Conservation (phyloP, 1,140 invertebrate species). For the Babylonia areolata region DNA sequence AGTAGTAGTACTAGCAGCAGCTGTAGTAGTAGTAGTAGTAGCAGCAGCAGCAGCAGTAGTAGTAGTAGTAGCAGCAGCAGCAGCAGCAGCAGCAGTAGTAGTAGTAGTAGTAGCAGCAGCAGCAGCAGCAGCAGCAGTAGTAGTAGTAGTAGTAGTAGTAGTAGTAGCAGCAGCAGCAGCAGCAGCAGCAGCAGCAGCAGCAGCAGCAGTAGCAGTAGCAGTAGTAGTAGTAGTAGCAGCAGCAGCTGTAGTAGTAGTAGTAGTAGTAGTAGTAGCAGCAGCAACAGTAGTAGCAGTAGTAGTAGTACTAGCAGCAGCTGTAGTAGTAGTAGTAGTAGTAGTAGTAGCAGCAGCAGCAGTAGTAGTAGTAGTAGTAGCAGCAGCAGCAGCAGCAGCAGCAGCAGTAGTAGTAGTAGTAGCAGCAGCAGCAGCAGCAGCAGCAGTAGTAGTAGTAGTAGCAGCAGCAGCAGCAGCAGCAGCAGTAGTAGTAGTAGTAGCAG, state of each 20-base stretch:
- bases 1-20: too few relatives aligned
- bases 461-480: background rate
- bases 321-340: background rate
- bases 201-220: background rate
- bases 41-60: too few relatives aligned
- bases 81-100: background rate
- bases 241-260: too few relatives aligned
- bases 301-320: background rate
- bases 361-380: background rate
- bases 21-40: too few relatives aligned
- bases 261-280: background rate
- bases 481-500: background rate
- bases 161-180: background rate
- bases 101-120: background rate
- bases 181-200: too few relatives aligned
- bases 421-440: too few relatives aligned
- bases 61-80: too few relatives aligned
- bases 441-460: too few relatives aligned
- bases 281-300: background rate
- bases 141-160: slow-evolving; percentile 12
- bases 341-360: background rate
- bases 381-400: background rate
- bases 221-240: background rate
- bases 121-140: slow-evolving; percentile 1
- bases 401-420: background rate